Base-by-base conservation (phyloP, 2,888 invertebrate genomes). In the Torymus tubicola region DNA sequence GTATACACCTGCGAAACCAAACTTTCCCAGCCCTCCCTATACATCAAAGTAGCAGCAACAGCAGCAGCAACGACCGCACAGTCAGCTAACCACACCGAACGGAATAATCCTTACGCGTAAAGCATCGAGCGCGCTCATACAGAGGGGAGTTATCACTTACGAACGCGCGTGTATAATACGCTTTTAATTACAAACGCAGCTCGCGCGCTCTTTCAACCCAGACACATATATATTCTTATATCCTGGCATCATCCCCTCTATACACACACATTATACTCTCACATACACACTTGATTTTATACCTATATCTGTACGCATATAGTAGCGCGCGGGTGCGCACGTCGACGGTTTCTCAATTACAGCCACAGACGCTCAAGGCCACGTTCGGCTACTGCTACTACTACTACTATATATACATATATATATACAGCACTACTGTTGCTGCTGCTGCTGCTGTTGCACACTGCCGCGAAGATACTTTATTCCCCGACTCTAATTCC, bases 301-400 rank as follows among this genome's bases (percentile, higher is more conserved):
- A 21, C 21, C 1, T 21, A 21, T 21, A 21, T 21, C 1, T 21
- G 14, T 16, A 31, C 65, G 74, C 67, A 21, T 21, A 21, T 21
- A 21, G n/a, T 24, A 31, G 31, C 57, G 31, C 55, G 70, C 61
- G 82, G 84, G 82, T 82, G 82, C 79, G 84, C 82, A 82, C 84
- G 83, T 85, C 83, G 81, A 83, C 83, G 81, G 85, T 84, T 85
- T 85, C 84, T 86, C 85, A 84, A 86, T 86, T 86, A 85, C 81
- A 76, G 78, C 77, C 76, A 42, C 42, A 84, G 85, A 86, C 84
- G 82, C 79, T 82, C 85, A 86, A 86, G 85, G 85, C 83, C 84
- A 84, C 21, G 57, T 84, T 83, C 80, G 80, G 82, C 81, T 83
- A 82, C 84, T 81, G 81, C 84, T 69, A 55, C 12, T n/a, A 64